Base-by-base conservation (phyloP, 2,888 invertebrate genomes). In the Panzeria rudis region DNA sequence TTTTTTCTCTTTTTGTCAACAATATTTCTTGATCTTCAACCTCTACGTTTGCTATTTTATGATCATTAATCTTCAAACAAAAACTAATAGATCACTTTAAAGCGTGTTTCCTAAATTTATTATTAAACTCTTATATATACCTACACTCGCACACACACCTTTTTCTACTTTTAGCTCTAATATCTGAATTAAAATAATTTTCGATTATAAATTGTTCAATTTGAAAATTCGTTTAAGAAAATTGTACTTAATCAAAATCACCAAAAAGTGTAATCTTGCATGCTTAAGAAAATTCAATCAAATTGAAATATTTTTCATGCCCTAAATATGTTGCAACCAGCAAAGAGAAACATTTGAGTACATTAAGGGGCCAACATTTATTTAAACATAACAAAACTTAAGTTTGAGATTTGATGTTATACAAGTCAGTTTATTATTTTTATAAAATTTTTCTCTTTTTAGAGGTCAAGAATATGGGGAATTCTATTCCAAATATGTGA, bases 301-400 rank as follows among this genome's bases (percentile, higher is more conserved):
- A 76, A 84, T 79, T 69, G 47, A 79, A 75, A 75, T 84, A 35
- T 84, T 62, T 79, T 71, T 76, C 71, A 72, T 83, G 82, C 71
- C 76, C 82, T 64, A 66, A 80, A 79, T 79, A 69, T 71, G 56
- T 52, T 54, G 47, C 35, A 11, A 47, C 0, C 62, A 23, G 68
- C n/a, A 11, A 54, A 1, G 56, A 9, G 25, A 32, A 84, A 71
- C 29, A 17, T 62, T n/a, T 75, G n/a, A 35, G 56, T 17, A 9
- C 5, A 15, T 1, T 1, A 15, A 0, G 6, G 15, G 41, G 62
- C 41, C 61, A 47, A n/a, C 0, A 41, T 2, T 29, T 29, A 29
- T 4, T 4, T 29, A 4, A 4, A 29, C 29, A 4, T 29, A 4
- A 5, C 29, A 29, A 29, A 29, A 29, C 5, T 29, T 5, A 4